Percentiles rank a stretch among this genome's conserved stretches.
Conservation (phyloP, 1,140 invertebrate species). For the Tetramorium alpestre region DNA sequence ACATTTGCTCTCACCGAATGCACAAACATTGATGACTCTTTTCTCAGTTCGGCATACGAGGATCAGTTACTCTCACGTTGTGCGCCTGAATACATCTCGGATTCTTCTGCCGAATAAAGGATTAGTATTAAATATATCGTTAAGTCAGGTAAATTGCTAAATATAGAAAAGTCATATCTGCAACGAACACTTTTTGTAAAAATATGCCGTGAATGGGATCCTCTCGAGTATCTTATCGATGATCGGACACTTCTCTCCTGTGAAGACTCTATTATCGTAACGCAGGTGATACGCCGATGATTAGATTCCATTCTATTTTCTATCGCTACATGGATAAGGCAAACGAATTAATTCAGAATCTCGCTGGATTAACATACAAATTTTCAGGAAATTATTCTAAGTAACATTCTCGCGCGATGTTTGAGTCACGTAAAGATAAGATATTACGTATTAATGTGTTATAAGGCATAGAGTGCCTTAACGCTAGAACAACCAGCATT, state of each 20-base stretch:
- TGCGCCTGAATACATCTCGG: not conserved
- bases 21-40: not conserved
- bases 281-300: not conserved
- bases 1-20: not conserved
- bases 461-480: not conserved
- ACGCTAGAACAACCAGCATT: not conserved
- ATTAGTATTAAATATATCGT: not conserved
- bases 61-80: not conserved
- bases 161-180: not conserved
- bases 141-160: conserved; percentile 12
- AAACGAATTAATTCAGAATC: not conserved
- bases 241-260: not conserved
- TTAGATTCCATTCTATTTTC: not conserved
- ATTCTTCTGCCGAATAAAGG: conserved; percentile 2
- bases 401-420: not conserved
- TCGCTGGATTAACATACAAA: not conserved
- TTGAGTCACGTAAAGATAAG: not conserved
- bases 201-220: not conserved
- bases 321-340: not conserved
- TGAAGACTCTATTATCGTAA: not conserved
- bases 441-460: not conserved
- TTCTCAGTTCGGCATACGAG: not conserved
- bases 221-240: not conserved
- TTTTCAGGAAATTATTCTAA: conserved; percentile 12
- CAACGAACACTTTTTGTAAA: not conserved